Conservation (phyloP, 2,113 vertebrate species). For the Pandion haliaetus region DNA sequence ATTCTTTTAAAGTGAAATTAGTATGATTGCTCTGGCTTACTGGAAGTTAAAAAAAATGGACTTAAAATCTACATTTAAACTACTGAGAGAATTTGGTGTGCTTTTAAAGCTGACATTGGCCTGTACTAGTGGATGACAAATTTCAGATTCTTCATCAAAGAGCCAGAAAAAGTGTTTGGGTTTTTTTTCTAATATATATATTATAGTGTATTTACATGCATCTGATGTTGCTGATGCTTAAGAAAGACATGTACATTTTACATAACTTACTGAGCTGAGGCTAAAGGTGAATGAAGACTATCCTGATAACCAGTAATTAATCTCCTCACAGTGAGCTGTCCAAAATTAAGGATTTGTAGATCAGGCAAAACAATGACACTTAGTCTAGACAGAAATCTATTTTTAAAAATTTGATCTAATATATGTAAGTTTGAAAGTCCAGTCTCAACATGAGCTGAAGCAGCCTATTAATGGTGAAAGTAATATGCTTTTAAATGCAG, state of each 20-base stretch:
- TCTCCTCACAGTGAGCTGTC: background rate
- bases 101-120: background rate
- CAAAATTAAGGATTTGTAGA: background rate
- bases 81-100: background rate
- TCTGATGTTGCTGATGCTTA: background rate
- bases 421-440: background rate
- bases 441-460: background rate
- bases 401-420: background rate
- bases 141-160: constrained; percentile 24
- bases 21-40: background rate
- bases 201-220: background rate
- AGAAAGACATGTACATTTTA: background rate
- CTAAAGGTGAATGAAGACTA: background rate
- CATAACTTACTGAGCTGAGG: background rate
- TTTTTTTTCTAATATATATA: background rate
- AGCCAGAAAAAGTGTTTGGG: background rate
- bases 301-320: background rate
- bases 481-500: background rate
- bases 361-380: background rate
- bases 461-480: background rate
- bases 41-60: background rate
- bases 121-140: background rate
- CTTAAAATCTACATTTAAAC: constrained; percentile 8
- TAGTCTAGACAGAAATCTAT: background rate
- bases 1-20: constrained; percentile 13